phyloP scores from a whole-genome alignment of 2,113 vertebrate species.

The Rallus limicola region DNA sequence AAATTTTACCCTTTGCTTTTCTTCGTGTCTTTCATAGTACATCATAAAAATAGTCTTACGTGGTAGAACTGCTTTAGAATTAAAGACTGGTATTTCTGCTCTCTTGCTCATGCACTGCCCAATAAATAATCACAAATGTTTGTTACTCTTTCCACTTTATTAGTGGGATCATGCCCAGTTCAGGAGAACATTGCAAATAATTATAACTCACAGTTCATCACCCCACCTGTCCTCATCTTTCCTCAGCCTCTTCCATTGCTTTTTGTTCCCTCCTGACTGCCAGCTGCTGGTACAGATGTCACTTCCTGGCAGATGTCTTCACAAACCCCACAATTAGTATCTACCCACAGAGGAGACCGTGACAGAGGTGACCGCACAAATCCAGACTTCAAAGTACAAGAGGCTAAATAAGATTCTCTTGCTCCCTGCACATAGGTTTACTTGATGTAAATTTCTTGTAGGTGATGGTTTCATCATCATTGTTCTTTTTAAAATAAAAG shows the following conservation, averaged over 20 bases:
- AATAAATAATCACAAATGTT: background rate
- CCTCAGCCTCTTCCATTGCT: background rate
- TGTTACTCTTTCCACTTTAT: background rate
- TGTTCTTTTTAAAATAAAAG: background rate
- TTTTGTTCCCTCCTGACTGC: background rate
- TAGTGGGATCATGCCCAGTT: background rate
- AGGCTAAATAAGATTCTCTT: background rate
- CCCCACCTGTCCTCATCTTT: background rate
- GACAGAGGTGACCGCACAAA: background rate
- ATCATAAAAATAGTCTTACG: background rate
- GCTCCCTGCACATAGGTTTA: background rate
- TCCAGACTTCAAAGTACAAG: background rate
- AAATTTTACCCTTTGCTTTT: background rate
- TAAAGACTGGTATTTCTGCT: background rate
- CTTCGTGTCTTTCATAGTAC: accelerated
- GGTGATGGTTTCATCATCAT: background rate
- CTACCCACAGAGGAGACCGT: background rate
- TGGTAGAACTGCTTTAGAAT: background rate
- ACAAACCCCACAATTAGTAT: background rate
- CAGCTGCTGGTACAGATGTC: conserved; percentile 46
- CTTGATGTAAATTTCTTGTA: background rate
- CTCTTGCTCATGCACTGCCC: background rate
- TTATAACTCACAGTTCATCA: background rate
- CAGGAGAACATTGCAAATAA: conserved; percentile 2
- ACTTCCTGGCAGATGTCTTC: conserved; percentile 41